Base-by-base conservation (phyloP, 2,113 vertebrate genomes). In the Bubo blakistoni region DNA sequence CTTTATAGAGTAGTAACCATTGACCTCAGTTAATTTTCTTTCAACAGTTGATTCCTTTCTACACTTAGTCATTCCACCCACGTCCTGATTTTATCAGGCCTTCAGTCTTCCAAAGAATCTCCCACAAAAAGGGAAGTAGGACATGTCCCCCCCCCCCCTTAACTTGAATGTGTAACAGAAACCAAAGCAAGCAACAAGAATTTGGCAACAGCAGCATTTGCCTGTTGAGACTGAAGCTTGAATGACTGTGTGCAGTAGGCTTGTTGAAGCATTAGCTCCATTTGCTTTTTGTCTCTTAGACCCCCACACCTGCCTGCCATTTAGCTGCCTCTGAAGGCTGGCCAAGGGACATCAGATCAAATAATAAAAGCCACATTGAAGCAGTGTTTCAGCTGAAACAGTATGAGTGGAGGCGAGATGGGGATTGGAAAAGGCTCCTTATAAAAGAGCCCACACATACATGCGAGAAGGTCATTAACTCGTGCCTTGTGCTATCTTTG, bases 401-500 rank as follows among this genome's bases (percentile, higher is more conserved):
- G 63, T 62, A 74, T 70, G 85, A 96, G 86, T 93, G 95, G 95
- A 94, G 90, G 92, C 59, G 78, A 81, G 81, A 96, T 86, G 93
- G 54, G 82, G 94, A 74, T 58, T 91, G 95, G 93, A 95, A 97
- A 96, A 82, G 86, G 91, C 87, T 95, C 87, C 76, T 54, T 94
- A 90, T 85, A 87, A 94, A 90, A 95, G 92, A 95, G 95, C 94
- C 95, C 91, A 95, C 94, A 97, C 95, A 84, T 94, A 81, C 85
- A 94, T 96, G 95, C 61, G 58, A 97, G 95, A 96, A 97, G 96
- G 96, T 96, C 93, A 96, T 97, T 96, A 97, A 84, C 94, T 92
- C 10, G 22, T 91, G 93, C 94, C 94, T 96, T 81, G 92, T 92
- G 94, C 93, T 97, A 97, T 97, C 96, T 96, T 91, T 83, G 81